phyloP scores from a whole-genome alignment of 1,140 invertebrate genomes.

The Drosophila ogumai region DNA sequence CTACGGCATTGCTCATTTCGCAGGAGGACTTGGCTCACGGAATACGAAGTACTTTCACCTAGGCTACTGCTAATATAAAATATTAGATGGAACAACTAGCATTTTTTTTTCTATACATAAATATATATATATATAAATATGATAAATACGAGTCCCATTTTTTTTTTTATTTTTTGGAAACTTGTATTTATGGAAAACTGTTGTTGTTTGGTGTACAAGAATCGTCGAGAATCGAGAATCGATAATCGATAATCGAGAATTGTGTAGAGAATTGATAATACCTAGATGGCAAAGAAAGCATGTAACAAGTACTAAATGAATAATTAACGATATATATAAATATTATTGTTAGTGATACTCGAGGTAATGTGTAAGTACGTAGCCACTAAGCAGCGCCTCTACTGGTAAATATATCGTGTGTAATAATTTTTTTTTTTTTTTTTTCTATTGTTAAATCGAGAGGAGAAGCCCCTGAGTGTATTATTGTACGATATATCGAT shows the following conservation, averaged over 20 bases:
- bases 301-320: constrained; percentile 41
- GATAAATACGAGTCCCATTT: constrained; percentile 45
- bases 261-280: constrained; percentile 64
- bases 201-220: constrained; percentile 66
- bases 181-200: constrained; percentile 67
- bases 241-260: constrained; percentile 21
- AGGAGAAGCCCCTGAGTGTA: constrained; percentile 30
- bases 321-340: constrained; percentile 69
- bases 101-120: constrained; percentile 70
- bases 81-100: constrained; percentile 78
- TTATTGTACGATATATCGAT: constrained; percentile 39
- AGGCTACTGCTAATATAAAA: constrained; percentile 74
- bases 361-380: constrained; percentile 62
- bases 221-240: constrained; percentile 17
- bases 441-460: constrained; percentile 41
- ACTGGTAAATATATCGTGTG: constrained; percentile 31
- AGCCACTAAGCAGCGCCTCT: constrained; percentile 62
- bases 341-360: constrained; percentile 74
- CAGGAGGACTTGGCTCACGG: constrained; percentile 35
- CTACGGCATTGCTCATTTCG: constrained; percentile 67
- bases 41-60: constrained; percentile 59
- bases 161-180: constrained; percentile 33
- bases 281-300: constrained; percentile 24
- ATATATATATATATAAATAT: constrained; percentile 39
- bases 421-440: constrained; percentile 55